phyloP scores from a whole-genome alignment of 2,888 invertebrate species.

The Polydrusus pterygomalis region DNA sequence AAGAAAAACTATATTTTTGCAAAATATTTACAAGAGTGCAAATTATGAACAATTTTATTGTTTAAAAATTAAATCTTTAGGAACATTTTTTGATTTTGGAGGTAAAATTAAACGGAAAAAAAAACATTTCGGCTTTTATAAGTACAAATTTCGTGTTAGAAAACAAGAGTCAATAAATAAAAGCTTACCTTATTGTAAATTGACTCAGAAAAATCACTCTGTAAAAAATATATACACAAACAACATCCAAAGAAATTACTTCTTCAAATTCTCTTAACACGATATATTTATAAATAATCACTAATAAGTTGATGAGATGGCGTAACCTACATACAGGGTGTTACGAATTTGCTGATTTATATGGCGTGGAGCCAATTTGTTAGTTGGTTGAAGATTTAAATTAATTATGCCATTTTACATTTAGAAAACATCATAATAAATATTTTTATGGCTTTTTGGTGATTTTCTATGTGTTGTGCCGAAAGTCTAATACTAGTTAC shows the following conservation, averaged over 20 bases:
- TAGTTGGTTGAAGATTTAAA: too few species aligned
- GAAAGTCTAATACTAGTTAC: too few species aligned
- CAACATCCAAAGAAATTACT: neutral
- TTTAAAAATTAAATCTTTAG: constrained; percentile 3
- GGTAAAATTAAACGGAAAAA: neutral
- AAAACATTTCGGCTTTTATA: neutral
- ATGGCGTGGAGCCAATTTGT: too few species aligned
- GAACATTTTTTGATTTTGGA: constrained; percentile 13
- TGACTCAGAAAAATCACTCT: constrained; percentile 4
- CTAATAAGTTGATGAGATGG: constrained; percentile 5
- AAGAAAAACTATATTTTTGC: constrained; percentile 25
- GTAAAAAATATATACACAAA: constrained; percentile 5
- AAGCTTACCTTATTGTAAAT: constrained; percentile 13
- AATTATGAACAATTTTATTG: constrained; percentile 6
- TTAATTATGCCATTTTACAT: too few species aligned
- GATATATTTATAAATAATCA: constrained; percentile 5
- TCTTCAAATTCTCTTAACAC: constrained; percentile 1
- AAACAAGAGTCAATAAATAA: constrained; percentile 1
- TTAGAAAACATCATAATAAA: too few species aligned
- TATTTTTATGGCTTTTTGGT: too few species aligned
- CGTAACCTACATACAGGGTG: neutral
- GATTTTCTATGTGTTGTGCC: too few species aligned
- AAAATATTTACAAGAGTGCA: constrained; percentile 19
- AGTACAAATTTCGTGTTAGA: neutral
- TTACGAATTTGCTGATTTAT: neutral